Conservation (phyloP, 2,113 vertebrate species). For the Shinisaurus crocodilurus region DNA sequence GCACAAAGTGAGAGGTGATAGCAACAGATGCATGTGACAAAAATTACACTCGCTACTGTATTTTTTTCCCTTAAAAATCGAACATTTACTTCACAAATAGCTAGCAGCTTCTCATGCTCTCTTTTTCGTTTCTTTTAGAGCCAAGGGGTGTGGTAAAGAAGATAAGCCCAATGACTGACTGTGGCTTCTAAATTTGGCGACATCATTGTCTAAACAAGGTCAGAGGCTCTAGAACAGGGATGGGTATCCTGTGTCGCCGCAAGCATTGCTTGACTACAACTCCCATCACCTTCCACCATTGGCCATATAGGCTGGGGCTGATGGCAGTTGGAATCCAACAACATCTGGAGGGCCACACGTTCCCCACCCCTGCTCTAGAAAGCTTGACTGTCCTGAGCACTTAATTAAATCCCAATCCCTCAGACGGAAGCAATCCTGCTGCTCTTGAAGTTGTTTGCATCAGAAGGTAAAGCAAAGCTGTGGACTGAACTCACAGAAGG, state of each 20-base stretch:
- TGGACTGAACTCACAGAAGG: neutral
- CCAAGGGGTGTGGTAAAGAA: conserved; percentile 62
- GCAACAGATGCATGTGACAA: conserved; percentile 84
- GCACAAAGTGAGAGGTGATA: conserved; percentile 81
- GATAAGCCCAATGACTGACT: conserved; percentile 50
- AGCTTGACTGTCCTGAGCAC: conserved; percentile 25
- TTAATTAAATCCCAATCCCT: conserved; percentile 31
- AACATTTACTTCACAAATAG: conserved; percentile 79
- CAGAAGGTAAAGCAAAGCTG: neutral
- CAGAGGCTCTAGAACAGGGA: neutral
- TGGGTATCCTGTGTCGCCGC: too few relatives aligned
- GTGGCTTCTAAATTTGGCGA: conserved; percentile 29
- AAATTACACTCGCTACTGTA: conserved; percentile 82
- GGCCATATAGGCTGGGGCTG: too few relatives aligned
- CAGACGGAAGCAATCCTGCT: conserved; percentile 9
- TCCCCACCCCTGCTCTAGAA: neutral
- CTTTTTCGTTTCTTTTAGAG: conserved; percentile 31
- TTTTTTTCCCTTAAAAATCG: conserved; percentile 71
- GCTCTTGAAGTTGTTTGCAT: neutral
- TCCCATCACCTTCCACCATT: too few relatives aligned
- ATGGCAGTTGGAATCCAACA: too few relatives aligned
- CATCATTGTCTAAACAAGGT: conserved; percentile 13
- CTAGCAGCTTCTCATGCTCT: conserved; percentile 64
- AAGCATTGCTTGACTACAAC: too few relatives aligned
- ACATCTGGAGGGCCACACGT: too few relatives aligned